These are phyloP conservation scores for Pandemis corylana DNA, from an alignment of 2,888 invertebrate genomes.

Conservation along the genomic window DNA sequence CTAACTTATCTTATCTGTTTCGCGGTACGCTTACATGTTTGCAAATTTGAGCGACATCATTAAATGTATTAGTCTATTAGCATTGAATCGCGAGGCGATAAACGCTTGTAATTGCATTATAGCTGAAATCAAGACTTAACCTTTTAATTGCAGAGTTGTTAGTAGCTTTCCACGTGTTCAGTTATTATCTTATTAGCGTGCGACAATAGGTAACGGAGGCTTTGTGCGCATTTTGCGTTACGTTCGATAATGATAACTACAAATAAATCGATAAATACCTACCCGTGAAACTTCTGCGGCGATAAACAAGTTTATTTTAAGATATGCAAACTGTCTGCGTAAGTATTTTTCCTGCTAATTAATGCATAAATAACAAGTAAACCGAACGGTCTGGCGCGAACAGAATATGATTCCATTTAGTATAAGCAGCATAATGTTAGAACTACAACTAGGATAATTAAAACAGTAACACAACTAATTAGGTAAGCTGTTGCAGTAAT, in stretches of 20 bases:
- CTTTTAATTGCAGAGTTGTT: constrained; percentile 1
- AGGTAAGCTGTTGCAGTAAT: constrained; percentile 15
- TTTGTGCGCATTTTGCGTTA: background rate
- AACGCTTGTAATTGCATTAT: background rate
- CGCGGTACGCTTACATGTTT: background rate
- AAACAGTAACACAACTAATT: constrained; percentile 9
- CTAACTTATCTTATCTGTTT: constrained; percentile 12
- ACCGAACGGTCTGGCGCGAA: background rate
- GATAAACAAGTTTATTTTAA: constrained; percentile 8
- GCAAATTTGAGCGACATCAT: constrained; percentile 5
- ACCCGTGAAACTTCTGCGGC: background rate
- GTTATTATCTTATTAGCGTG: constrained; percentile 33
- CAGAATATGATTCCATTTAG: background rate
- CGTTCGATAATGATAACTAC: background rate
- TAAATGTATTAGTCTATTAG: background rate
- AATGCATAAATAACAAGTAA: background rate
- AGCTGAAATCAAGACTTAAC: constrained; percentile 5
- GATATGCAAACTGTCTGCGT: background rate
- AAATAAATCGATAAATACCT: constrained; percentile 1
- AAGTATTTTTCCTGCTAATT: background rate
- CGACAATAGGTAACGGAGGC: constrained; percentile 18
- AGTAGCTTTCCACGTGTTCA: constrained; percentile 14
- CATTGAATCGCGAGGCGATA: background rate
- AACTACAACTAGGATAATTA: background rate
- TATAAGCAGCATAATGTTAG: background rate